Base-by-base conservation (phyloP, 2,797 vertebrate genomes). In the Oreochromis mossambicus region DNA sequence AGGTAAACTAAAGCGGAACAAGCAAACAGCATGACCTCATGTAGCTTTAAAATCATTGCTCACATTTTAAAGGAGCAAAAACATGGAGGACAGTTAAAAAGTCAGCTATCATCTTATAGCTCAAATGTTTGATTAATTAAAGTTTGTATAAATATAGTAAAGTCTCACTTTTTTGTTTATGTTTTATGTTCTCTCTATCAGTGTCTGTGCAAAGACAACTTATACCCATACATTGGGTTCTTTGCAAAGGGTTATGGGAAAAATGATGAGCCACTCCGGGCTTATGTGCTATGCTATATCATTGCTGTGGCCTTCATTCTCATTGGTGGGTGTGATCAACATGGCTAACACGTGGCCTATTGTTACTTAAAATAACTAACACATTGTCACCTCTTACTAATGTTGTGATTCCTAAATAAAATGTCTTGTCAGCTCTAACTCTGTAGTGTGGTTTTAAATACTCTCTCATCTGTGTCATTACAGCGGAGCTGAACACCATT, bases 201-300 rank as follows among this genome's bases (percentile, higher is more conserved):
- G 97, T 95, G 96, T 91, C 94, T 97, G 17, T 97, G 97, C 91
- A 94, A 91, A 81, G 96, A 97, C 93, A 95, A 96, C 8, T 90
- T 97, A 11, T 97, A 97, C 79, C 96, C 96, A 0, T 92, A 95
- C 85, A 96, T 96, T 32, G 94, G 94, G 87, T 95, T 97, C 92
- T 97, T 96, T 86, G 95, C 93, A 61, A 97, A 96, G 85, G 97
- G 96, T 66, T 96, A 96, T 81, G 97, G 96, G 66, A 96, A 96
- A 91, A 97, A 96, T 52, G 87, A 95, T 2, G 96, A 97, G 86
- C 96, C 96, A 1, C 81, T 95, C 2, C 87, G 94, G 19, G 96
- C 95, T 9, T 97, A 96, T 52, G 0, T 96, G 12, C 92, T 97
- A 75, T 95, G 95, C 66, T 97, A 96, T 78, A 0, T 96, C 81